These are phyloP conservation scores for Eulimnadia texana DNA, from an alignment of 1,140 invertebrate species.

Conservation along the genomic window DNA sequence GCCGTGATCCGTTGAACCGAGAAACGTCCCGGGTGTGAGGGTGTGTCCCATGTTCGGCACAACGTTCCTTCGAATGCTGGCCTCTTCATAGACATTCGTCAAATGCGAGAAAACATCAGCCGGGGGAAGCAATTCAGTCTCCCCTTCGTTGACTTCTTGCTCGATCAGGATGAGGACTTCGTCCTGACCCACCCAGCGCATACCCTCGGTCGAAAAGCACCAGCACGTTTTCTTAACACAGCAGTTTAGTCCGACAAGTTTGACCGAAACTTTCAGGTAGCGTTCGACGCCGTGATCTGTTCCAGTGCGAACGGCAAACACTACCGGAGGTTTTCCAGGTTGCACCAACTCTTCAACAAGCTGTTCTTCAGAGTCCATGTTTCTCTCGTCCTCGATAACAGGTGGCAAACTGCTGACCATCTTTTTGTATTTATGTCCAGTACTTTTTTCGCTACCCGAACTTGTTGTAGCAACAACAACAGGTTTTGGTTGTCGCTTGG, in stretches of 20 bases:
- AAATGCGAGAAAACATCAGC: conserved; percentile 64
- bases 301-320: not conserved
- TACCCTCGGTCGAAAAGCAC: conserved; percentile 62
- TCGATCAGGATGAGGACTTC: conserved; percentile 70
- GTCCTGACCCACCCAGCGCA: conserved; percentile 70
- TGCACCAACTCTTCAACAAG: not conserved
- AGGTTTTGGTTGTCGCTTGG: not conserved
- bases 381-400: not conserved
- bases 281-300: not conserved
- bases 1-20: conserved; percentile 54
- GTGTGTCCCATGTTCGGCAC: conserved; percentile 9
- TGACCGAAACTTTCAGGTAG: not conserved
- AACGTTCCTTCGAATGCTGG: conserved; percentile 28
- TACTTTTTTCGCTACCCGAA: not conserved
- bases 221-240: conserved; percentile 65
- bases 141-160: conserved; percentile 35
- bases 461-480: not conserved
- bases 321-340: not conserved
- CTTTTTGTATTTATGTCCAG: not conserved
- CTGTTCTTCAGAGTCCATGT: not conserved
- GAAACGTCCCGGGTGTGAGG: conserved; percentile 10
- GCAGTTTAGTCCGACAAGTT: conserved; percentile 47
- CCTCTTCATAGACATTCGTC: conserved; percentile 58
- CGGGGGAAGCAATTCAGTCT: conserved; percentile 34
- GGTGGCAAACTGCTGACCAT: not conserved